Evolutionary conservation across 2,888 invertebrate species (phyloP).

Genomic region (Allygus modestus): DNA sequence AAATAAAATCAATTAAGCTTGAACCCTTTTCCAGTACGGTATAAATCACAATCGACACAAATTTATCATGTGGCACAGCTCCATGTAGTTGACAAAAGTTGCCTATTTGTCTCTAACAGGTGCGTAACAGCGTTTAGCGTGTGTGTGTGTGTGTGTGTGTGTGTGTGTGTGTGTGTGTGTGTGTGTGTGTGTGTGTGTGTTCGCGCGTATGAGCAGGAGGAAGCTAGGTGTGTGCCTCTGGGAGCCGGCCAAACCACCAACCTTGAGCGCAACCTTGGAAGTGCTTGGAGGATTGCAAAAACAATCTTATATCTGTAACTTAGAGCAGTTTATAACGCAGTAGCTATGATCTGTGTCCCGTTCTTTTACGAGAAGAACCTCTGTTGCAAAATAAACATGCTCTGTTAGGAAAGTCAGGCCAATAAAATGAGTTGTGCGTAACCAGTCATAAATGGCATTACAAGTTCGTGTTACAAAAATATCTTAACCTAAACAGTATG

Average conservation of each 20-base stretch:
- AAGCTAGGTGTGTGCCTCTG: slow-evolving; percentile 51
- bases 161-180: background rate
- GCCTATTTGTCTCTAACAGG: background rate
- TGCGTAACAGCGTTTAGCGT: background rate
- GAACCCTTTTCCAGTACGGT: no score
- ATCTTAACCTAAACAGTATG: no score
- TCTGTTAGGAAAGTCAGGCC: no score
- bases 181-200: slow-evolving; percentile 36
- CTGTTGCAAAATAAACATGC: background rate
- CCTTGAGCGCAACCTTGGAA: slow-evolving; percentile 58
- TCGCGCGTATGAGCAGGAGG: slow-evolving; percentile 21
- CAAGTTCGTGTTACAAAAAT: no score
- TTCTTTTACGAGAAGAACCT: background rate
- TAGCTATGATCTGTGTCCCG: background rate
- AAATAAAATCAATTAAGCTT: no score
- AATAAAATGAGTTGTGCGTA: no score
- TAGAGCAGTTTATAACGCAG: background rate
- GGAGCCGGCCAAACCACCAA: slow-evolving; percentile 52
- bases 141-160: background rate
- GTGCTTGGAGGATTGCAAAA: slow-evolving; percentile 41
- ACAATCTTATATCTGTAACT: slow-evolving; percentile 32
- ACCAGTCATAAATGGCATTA: no score
- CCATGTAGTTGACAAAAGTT: background rate
- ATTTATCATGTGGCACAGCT: background rate
- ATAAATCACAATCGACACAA: no score